A percentile compares a stretch with the other conserved stretches of the same genome.
These are phyloP conservation scores for Barypeithes pellucidus DNA, from an alignment of 2,888 invertebrate genomes.

Conservation along the genomic window DNA sequence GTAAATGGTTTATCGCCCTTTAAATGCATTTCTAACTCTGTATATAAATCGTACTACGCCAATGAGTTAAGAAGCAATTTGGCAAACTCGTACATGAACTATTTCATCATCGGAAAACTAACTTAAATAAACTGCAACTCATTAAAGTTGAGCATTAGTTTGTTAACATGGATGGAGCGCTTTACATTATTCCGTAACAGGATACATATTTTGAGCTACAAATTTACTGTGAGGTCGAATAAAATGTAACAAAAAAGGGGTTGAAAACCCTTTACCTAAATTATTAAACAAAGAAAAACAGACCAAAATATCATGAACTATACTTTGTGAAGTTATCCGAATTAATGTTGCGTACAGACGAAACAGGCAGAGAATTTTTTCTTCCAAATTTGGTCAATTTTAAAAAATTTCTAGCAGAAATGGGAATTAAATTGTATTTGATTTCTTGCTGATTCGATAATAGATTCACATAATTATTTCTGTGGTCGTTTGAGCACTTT, in stretches of 20 bases:
- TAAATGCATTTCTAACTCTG: no score
- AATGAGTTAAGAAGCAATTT: slow-evolving; percentile 32
- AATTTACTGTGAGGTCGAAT: background rate
- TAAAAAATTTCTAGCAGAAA: no score
- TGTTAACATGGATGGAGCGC: slow-evolving; percentile 10
- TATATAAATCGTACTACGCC: slow-evolving; percentile 11
- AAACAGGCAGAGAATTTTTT: no score
- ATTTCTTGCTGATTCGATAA: no score
- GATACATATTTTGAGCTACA: background rate
- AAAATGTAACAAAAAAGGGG: background rate
- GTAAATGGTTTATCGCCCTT: no score
- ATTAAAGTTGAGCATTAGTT: slow-evolving; percentile 27
- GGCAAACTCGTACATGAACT: slow-evolving; percentile 26
- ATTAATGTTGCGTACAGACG: no score
- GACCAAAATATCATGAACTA: no score
- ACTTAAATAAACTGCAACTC: slow-evolving; percentile 34
- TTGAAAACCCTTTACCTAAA: background rate
- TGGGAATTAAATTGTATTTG: no score
- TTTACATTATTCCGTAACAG: background rate
- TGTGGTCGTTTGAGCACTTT: no score
- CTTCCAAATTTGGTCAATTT: no score
- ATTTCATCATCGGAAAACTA: slow-evolving; percentile 22
- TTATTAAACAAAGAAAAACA: background rate
- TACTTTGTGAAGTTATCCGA: no score
- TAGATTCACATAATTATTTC: no score